Evolutionary conservation across 1,140 invertebrate genomes (phyloP).

Genomic region (Atta cephalotes): DNA sequence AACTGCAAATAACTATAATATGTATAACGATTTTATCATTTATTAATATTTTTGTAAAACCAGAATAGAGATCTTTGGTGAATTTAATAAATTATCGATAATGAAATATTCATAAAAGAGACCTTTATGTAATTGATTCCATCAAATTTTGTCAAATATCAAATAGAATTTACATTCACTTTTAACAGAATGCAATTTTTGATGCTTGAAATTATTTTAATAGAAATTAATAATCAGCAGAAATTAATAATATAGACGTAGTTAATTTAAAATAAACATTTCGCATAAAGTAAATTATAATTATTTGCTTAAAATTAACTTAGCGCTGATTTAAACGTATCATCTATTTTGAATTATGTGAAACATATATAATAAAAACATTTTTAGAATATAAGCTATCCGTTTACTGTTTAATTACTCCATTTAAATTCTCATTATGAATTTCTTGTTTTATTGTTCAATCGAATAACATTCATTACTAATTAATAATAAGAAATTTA

Average conservation of each 20-base stretch:
- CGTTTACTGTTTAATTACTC: neutral
- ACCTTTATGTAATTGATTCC: conserved; percentile 6
- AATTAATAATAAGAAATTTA: neutral
- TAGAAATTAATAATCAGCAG: neutral
- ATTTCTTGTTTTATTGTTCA: neutral
- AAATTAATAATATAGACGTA: neutral
- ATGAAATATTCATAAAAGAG: conserved; percentile 23
- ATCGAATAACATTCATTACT: neutral
- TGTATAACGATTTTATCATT: neutral
- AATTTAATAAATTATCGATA: neutral
- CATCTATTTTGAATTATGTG: neutral
- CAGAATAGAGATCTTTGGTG: neutral
- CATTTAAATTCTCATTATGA: neutral
- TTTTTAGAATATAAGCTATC: neutral
- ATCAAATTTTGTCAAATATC: neutral
- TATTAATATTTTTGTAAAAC: conserved; percentile 20
- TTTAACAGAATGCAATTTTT: conserved; percentile 12
- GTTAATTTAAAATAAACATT: neutral
- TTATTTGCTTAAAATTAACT: neutral
- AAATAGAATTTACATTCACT: neutral
- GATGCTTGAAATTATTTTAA: neutral
- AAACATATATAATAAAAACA: neutral
- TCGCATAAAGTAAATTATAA: neutral
- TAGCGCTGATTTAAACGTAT: neutral
- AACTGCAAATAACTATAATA: conserved; percentile 11